phyloP scores from a whole-genome alignment of 2,113 vertebrate genomes.

The Cyphomyrus plagiostoma region DNA sequence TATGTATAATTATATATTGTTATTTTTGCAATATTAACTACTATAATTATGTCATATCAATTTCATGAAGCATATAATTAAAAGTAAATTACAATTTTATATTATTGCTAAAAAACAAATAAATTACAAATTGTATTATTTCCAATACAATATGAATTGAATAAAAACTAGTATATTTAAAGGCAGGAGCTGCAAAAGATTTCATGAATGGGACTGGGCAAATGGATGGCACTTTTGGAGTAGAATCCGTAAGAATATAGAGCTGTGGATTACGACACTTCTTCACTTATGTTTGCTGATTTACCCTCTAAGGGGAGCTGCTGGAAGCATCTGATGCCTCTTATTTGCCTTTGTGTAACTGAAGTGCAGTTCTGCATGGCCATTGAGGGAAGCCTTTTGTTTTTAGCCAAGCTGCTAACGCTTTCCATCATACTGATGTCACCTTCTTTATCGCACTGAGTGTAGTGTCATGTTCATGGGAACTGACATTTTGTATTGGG shows the following conservation, averaged over 20 bases:
- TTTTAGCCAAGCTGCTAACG: background rate
- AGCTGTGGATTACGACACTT: conserved; percentile 78
- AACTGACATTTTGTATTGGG: background rate
- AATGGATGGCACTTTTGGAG: conserved; percentile 93
- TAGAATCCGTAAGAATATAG: conserved; percentile 84
- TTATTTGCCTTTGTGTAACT: conserved; percentile 32
- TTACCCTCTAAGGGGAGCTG: conserved; percentile 76
- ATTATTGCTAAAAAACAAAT: background rate
- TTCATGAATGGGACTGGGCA: conserved; percentile 74
- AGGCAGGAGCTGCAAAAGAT: conserved; percentile 73
- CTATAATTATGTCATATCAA: background rate
- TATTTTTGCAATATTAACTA: background rate
- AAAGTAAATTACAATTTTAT: background rate
- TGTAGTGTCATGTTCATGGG: background rate
- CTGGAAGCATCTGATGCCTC: conserved; percentile 71
- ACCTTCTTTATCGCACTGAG: background rate
- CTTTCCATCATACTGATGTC: background rate
- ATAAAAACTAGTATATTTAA: background rate
- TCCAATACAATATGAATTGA: background rate
- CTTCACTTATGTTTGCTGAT: conserved; percentile 82
- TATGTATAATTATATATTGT: background rate
- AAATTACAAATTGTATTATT: background rate
- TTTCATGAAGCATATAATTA: background rate
- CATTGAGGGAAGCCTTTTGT: background rate
- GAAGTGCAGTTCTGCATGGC: background rate